Evolutionary conservation across 1,140 invertebrate genomes (phyloP).

Genomic region (Listronotus bonariensis): DNA sequence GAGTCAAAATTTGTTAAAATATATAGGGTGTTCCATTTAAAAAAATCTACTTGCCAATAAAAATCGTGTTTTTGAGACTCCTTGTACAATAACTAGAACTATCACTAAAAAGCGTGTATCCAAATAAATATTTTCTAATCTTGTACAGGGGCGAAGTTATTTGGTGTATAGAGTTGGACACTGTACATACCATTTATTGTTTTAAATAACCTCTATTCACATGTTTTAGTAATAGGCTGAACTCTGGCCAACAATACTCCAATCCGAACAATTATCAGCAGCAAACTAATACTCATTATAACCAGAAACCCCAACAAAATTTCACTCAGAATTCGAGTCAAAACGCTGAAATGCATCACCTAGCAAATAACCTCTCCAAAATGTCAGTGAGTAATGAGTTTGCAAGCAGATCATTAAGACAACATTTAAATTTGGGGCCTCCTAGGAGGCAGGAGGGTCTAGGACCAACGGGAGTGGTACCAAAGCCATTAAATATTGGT

Average conservation of each 20-base stretch:
- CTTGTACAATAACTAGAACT: no score
- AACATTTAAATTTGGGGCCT: slow-evolving; percentile 48
- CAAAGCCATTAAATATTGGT: slow-evolving; percentile 70
- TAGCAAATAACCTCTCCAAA: slow-evolving; percentile 39
- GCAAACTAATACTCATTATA: slow-evolving; percentile 10
- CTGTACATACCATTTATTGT: no score
- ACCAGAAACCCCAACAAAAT: slow-evolving; percentile 22
- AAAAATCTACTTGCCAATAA: no score
- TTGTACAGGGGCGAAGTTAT: no score
- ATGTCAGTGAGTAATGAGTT: slow-evolving; percentile 48
- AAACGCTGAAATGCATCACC: slow-evolving; percentile 28
- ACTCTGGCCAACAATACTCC: background rate
- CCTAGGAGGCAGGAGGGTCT: slow-evolving; percentile 48
- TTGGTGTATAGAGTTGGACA: no score
- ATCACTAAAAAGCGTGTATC: no score
- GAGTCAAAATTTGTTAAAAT: no score
- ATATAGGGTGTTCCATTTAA: no score
- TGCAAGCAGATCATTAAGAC: slow-evolving; percentile 48
- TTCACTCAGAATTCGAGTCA: background rate
- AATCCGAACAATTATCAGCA: slow-evolving; percentile 1
- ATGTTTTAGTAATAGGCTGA: background rate
- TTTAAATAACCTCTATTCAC: no score
- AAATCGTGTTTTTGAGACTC: no score
- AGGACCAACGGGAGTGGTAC: slow-evolving; percentile 53
- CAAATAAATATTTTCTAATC: no score